phyloP scores from a whole-genome alignment of 2,888 invertebrate species.

The Drosophila paramelanica region DNA sequence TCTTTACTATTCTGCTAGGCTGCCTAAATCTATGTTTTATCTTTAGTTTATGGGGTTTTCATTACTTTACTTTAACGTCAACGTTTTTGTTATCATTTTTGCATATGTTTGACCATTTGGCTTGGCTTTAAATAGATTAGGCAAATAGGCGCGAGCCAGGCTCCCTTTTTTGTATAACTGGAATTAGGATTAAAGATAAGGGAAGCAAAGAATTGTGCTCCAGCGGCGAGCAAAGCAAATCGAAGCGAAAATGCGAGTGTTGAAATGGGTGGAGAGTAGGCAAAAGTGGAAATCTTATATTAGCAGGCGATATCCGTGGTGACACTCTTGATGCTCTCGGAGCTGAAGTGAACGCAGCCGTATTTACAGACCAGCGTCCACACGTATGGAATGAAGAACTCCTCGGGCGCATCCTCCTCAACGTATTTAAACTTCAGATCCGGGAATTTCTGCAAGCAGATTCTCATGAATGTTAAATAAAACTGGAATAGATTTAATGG shows the following conservation, averaged over 20 bases:
- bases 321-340: conserved; percentile 84
- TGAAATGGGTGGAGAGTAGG: conserved; percentile 1
- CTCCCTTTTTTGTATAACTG: conserved; percentile 19
- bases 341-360: conserved; percentile 85
- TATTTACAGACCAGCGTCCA: conserved; percentile 94
- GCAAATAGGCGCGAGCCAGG: conserved; percentile 25
- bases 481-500: not conserved
- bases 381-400: conserved; percentile 99
- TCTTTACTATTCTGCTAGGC: conserved; percentile 24
- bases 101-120: conserved; percentile 53
- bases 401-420: conserved; percentile 99
- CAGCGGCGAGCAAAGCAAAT: conserved; percentile 29
- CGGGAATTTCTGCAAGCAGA: conserved; percentile 95
- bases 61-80: conserved; percentile 51
- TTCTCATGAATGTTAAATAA: not conserved
- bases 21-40: conserved; percentile 56
- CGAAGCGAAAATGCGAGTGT: conserved; percentile 37
- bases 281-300: conserved; percentile 58
- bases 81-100: conserved; percentile 45
- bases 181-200: conserved; percentile 22
- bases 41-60: conserved; percentile 36
- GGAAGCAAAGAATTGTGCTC: conserved; percentile 30
- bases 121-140: conserved; percentile 48
- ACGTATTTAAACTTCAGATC: conserved; percentile 99
- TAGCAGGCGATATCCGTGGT: conserved; percentile 84